Base-by-base conservation (phyloP, 2,797 vertebrate species). In the Alauda arvensis region DNA sequence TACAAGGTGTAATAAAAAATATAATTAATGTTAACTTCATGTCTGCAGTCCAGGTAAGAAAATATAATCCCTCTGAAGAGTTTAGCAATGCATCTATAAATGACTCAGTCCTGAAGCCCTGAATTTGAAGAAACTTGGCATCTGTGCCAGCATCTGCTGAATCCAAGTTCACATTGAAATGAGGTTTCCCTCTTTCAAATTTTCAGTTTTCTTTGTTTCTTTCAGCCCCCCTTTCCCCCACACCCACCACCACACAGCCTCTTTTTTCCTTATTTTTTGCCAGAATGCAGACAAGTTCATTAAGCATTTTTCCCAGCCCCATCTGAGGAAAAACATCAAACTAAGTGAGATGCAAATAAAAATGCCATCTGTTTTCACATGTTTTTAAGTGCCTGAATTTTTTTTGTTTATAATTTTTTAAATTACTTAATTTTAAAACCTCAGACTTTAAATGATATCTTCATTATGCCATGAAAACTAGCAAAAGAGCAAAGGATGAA, bases 381-480 rank as follows among this genome's bases (percentile, higher is more conserved):
- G 62, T 59, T 90, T 74, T 72, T 37, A 86, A 90, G 33, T 52
- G 43, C 15, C 24, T 70, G 42, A 43, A 1, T 33, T 84, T 85
- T 40, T 39, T 40, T 33, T 28, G 53, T 46, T 88, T 52, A 52
- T 77, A 33, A 83, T 70, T 87, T 63, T 5, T 0, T 17, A 71
- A 92, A 88, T 61, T 69, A 48, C 63, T 65, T 85, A 39, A 90
- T 93, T 94, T 88, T 55, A 87, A 93, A 95, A 83, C 84, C 90
- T 76, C 88, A 91, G 46, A 81, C 61, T 85, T 91, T 67, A 83
- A 78, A 92, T 53, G 11, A 18, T 81, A 57, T 57, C 34, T 77
- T 85, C 57, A 81, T 90, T 93, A 91, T 74, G 68, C 85, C n/a
- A 53, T 67, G 56, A 81, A 93, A 93, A 81, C 51, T 14, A 66